Base-by-base conservation (phyloP, 2,113 vertebrate species). In the Ailurus styani region DNA sequence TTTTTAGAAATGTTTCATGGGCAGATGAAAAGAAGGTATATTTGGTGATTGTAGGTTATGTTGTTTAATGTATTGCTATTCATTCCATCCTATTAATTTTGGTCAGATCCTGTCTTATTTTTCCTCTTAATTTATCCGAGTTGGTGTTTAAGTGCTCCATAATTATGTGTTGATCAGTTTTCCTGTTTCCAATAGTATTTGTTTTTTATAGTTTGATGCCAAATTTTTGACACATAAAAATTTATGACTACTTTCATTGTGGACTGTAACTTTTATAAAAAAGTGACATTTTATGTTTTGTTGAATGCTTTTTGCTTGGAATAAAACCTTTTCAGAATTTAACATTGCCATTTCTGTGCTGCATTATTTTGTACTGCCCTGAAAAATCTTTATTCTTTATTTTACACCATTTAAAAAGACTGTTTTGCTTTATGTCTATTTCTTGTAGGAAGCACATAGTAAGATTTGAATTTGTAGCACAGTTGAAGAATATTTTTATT, bases 161-260 rank as follows among this genome's bases (percentile, higher is more conserved):
- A 40, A 8, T 72, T 40, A 87, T 57, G 77, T 87, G n/a, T 87
- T 50, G 89, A 83, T 88, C 79, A 96, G 29, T 95, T 93, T 91
- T 95, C 50, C 73, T 83, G 42, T 90, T 93, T 95, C 60, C 83
- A 96, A 95, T 70, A 86, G 57, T 50, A 64, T 97, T 79, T 62
- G 37, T 91, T 82, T 94, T 96, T 95, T 79, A 93, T 96, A 95
- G 78, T 83, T 78, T 85, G 60, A 79, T 83, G 83, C 60, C 96
- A 90, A 97, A 62, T 97, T 98, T 95, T 84, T 96, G 60, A 91
- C 42, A 47, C 64, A 93, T 85, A 90, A 97, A 96, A 97, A 91
- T 54, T 91, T 93, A 96, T 90, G 42, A 92, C 84, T 96, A 75
- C 94, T 98, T 97, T 93, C 79, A 92, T 72, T 81, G 84, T 87